Base-by-base conservation (phyloP, 2,888 invertebrate species). In the Drosophila cyrtoloma region DNA sequence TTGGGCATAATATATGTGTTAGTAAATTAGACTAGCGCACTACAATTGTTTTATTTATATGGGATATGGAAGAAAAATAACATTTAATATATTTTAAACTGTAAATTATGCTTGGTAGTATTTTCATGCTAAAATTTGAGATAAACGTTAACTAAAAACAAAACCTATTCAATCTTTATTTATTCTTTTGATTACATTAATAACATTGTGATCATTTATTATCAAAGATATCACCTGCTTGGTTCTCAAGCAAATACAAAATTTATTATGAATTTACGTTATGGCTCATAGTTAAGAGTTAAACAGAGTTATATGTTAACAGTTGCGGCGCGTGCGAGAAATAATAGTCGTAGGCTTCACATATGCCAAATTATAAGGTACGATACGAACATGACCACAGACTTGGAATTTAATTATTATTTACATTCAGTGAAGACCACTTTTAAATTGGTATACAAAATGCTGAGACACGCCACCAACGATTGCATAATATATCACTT, bases 401-500 rank as follows among this genome's bases (percentile, higher is more conserved):
- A 59, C 16, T 22, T 22, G 35, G 12, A 10, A 39, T 58, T 19
- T 78, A 79, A 78, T 79, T 79, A 71, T 77, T 77, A 50, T 71
- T 79, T 79, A 64, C 64, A 59, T 79, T 75, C 44, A n/a, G 37
- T 37, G 12, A 26, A 22, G 60, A 51, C 30, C 55, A 57, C 1
- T 64, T 64, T 64, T 10, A 57, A 58, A 73, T 72, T 60, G 39
- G 28, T 44, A 44, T 32, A 58, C 58, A 58, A 53, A 70, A 52
- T 19, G 50, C 28, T 51, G 68, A 19, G 55, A n/a, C 68, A 59
- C 63, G 60, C 66, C 74, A 72, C 59, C 22, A 60, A n/a, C 44
- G 30, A 44, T n/a, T 67, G 57, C 28, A 80, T 75, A 86, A 88
- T 86, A 88, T 76, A 86, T 86, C 88, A 83, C 81, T 81, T 50